These are phyloP conservation scores for Stenopsyche tienmushanensis DNA, from an alignment of 1,140 invertebrate species.

Conservation along the genomic window DNA sequence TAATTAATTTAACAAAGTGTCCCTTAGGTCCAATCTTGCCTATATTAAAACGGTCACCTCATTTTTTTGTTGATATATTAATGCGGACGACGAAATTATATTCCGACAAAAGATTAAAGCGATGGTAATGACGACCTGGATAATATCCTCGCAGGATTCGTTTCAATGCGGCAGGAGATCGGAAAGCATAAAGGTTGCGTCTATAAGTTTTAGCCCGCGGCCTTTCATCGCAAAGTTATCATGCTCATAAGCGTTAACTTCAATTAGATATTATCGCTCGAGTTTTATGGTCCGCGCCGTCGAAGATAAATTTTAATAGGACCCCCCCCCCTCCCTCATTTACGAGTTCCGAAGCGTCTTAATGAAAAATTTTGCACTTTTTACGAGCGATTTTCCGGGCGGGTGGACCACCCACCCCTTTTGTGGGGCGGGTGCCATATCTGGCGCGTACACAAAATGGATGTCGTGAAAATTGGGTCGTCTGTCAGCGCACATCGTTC, in stretches of 20 bases:
- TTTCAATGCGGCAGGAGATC: not conserved
- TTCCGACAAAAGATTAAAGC: no score
- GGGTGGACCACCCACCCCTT: not conserved
- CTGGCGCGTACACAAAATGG: not conserved
- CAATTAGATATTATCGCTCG: constrained; percentile 41
- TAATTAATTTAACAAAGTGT: no score
- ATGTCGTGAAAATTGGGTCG: constrained; percentile 9
- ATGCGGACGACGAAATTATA: no score
- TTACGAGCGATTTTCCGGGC: constrained; percentile 34
- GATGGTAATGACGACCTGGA: not conserved
- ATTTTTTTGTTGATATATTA: no score
- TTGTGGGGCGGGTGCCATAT: constrained; percentile 13
- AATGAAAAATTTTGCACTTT: constrained; percentile 42
- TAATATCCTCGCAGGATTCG: not conserved
- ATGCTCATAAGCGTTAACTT: constrained; percentile 41
- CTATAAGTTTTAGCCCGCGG: constrained; percentile 29
- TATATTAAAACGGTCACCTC: no score
- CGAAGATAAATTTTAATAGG: constrained; percentile 42
- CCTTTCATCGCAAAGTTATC: constrained; percentile 42
- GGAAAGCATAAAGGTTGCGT: constrained; percentile 13
- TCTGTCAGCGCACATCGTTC: no score
- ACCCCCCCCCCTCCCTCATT: constrained; percentile 25
- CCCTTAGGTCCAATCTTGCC: no score
- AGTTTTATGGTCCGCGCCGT: constrained; percentile 32
- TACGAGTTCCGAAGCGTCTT: constrained; percentile 41